Base-by-base conservation (phyloP, 2,797 vertebrate genomes). In the Chaetophractus vellerosus region DNA sequence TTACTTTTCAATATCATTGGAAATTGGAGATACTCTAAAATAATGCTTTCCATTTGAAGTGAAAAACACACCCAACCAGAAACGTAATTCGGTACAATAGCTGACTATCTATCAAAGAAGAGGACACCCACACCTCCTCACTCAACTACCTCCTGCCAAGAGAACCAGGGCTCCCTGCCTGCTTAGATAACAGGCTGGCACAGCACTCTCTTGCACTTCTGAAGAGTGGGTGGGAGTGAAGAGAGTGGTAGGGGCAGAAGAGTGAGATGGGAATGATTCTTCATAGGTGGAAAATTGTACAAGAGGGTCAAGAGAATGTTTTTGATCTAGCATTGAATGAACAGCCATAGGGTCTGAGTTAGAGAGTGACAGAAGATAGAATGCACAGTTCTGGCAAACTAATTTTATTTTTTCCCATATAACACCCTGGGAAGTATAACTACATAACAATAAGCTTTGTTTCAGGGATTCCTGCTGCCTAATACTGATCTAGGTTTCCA, bases 1-100 rank as follows among this genome's bases (percentile, higher is more conserved):
- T n/a, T 23, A 79, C 2, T 63, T 75, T 81, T 88, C 64, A 88
- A n/a, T 81, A 82, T 90, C 64, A 81, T 33, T 23, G 12, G 23
- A 79, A 86, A 63, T 18, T 55, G 8, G 7, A 61, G 33, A 81
- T 64, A 7, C 10, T 74, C 9, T 66, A 63, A 86, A 88, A 81
- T 74, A 45, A 89, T 71, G 18, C 36, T 61, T 91, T 86, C 52
- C 50, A 16, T 94, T 69, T 91, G n/a, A 95, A 89, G 72, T 88
- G 6, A 71, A 95, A 55, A 74, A n/a, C n/a, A n/a, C n/a, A n/a
- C n/a, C n/a, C n/a, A n/a, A 94, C 31, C 5, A 10, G 57, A 90
- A 85, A 15, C 6, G 21, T 74, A 78, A 16, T 21, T 52, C 0
- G 8, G 52, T 61, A 31, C 31, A 74, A 26, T 45, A 45, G 45